Percentiles rank a stretch among this genome's conserved stretches.
phyloP scores from a whole-genome alignment of 2,113 vertebrate genomes.

The Diadophis punctatus region DNA sequence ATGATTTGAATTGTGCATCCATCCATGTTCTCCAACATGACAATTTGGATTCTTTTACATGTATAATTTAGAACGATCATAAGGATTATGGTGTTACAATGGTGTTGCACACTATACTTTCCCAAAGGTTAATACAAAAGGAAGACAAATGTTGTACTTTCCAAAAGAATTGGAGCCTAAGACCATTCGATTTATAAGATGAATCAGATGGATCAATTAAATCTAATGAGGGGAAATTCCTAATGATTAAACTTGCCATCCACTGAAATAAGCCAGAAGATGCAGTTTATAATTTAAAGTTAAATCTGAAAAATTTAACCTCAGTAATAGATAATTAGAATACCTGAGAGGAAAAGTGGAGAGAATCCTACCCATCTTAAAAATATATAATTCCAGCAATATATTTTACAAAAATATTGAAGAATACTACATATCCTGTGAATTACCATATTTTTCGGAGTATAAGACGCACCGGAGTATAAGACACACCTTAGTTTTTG shows the following conservation, averaged over 20 bases:
- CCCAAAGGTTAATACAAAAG: not conserved
- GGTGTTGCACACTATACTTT: not conserved
- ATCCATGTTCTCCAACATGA: not conserved
- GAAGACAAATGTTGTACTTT: not conserved
- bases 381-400: not conserved
- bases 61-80: not conserved
- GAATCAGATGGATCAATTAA: not conserved
- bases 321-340: not conserved
- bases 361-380: not conserved
- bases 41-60: not conserved
- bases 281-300: not conserved
- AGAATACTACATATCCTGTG: no score
- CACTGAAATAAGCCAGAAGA: not conserved
- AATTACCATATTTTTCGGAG: no score
- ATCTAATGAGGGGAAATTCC: not conserved
- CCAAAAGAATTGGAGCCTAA: not conserved
- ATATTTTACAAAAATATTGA: no score
- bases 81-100: not conserved
- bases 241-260: not conserved
- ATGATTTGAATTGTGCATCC: not conserved
- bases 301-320: not conserved
- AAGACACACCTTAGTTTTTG: no score
- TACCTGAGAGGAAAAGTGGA: not conserved
- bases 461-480: no score
- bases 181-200: not conserved